Percentiles rank a stretch among this genome's conserved stretches.
These are phyloP conservation scores for Antennarius striatus DNA, from an alignment of 2,113 vertebrate species.

Conservation along the genomic window DNA sequence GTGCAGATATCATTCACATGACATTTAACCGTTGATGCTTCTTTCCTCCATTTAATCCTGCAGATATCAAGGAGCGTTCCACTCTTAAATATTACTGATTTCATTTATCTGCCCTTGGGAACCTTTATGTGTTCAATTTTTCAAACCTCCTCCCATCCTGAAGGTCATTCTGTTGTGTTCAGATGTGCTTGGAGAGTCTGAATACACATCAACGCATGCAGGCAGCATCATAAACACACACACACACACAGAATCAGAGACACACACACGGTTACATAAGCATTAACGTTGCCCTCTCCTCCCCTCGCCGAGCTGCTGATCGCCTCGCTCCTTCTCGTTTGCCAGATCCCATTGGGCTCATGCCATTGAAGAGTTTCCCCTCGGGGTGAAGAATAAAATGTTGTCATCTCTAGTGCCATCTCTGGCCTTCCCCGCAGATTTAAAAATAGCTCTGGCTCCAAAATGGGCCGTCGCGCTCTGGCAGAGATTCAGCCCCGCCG, in stretches of 20 bases:
- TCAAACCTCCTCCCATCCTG: too few relatives aligned
- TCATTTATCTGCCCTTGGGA: too few relatives aligned
- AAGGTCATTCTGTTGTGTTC: neutral
- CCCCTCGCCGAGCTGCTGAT: constrained; percentile 41
- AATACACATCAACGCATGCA: constrained; percentile 25
- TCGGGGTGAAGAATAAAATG: constrained; percentile 58
- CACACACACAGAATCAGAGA: constrained; percentile 22
- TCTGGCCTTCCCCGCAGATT: constrained; percentile 41
- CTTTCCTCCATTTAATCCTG: constrained; percentile 23
- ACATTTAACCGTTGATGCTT: too few relatives aligned
- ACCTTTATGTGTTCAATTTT: too few relatives aligned
- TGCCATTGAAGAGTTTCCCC: constrained; percentile 61
- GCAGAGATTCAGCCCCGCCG: constrained; percentile 46
- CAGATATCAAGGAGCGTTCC: constrained; percentile 98
- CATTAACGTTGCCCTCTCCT: constrained; percentile 47
- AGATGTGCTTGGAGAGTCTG: constrained; percentile 9
- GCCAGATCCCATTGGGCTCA: constrained; percentile 48
- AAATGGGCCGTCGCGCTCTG: constrained; percentile 32
- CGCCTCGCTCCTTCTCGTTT: constrained; percentile 47
- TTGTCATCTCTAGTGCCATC: constrained; percentile 70
- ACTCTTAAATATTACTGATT: constrained; percentile 57
- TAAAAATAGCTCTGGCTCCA: constrained; percentile 68
- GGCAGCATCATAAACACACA: constrained; percentile 29
- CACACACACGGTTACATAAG: constrained; percentile 60
- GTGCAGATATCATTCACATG: too few relatives aligned